Evolutionary conservation across 1,140 invertebrate species (phyloP), one percentile per base, ranked within the genome.

Genomic region (Penaeus vannamei): DNA sequence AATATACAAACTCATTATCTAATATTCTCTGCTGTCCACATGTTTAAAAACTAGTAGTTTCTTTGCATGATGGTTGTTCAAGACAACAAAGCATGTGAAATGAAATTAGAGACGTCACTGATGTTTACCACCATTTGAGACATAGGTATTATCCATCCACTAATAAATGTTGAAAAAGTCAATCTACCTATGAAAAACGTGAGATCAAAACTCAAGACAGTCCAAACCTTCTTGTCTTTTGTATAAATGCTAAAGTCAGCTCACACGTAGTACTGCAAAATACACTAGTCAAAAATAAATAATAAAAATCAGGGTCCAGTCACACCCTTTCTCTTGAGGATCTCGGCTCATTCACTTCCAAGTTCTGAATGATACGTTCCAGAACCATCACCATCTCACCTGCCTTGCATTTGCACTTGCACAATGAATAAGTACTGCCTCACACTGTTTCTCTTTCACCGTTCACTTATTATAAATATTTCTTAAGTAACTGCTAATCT

Each of bases 281-380:
- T 62, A 26, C 60, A 84, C 32, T 69, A 77, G 23, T 60, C 72
- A 26, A 83, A 62, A 29, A 83, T 61, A 29, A 62, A 61, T 83
- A 62, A 83, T 62, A 83, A 53, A 53, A 53, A 53, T 53, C 53
- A 53, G 53, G 53, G 53, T 53, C 53, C 53, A 53, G 53, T 53
- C 53, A 53, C 53, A 53, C 53, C 1, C 53, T 17, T 17, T 53
- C 53, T 53, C 53, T 12, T 53, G 53, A 53, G 53, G 53, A 53
- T 53, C 53, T 53, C 17, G 53, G 53, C 53, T 53, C 53, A 83
- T 29, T 77, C 72, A 60, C 77, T 46, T 46, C 32, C 60, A 17
- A 62, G 85, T 80, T 80, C 85, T 80, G 85, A 86, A 86, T 86
- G 29, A 86, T 86, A 86, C 85, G 85, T 86, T 86, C 85, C 85